Evolutionary conservation across 2,888 invertebrate species (phyloP).

Genomic region (Peribatodes rhomboidaria): DNA sequence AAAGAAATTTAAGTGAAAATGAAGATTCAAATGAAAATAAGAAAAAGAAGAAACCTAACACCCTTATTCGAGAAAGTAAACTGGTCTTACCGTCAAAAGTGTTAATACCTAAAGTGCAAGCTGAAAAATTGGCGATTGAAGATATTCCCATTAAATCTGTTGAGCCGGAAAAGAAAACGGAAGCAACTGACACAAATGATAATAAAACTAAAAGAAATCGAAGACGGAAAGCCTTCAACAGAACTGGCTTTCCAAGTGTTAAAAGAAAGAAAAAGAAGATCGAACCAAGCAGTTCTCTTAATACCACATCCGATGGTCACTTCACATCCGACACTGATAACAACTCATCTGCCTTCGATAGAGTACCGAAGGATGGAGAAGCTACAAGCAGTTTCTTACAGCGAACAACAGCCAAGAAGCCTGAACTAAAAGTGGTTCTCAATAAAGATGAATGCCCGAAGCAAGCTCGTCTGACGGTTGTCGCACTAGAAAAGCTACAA

Average conservation of each 20-base stretch:
- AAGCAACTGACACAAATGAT: slow-evolving; percentile 61
- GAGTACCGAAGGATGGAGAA: slow-evolving; percentile 90
- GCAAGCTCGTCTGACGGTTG: slow-evolving; percentile 86
- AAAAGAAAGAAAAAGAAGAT: slow-evolving; percentile 93
- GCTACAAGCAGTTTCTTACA: slow-evolving; percentile 89
- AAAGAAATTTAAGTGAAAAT: slow-evolving; percentile 75
- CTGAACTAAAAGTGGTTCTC: slow-evolving; percentile 80
- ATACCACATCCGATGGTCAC: slow-evolving; percentile 68
- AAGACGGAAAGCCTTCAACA: slow-evolving; percentile 92
- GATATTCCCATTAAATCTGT: slow-evolving; percentile 66
- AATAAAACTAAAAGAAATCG: slow-evolving; percentile 81
- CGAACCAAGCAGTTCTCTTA: slow-evolving; percentile 61
- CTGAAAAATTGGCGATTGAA: slow-evolving; percentile 68
- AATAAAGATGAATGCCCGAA: slow-evolving; percentile 83
- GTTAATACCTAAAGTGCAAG: slow-evolving; percentile 74
- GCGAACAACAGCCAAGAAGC: slow-evolving; percentile 82
- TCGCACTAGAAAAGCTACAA: slow-evolving; percentile 87
- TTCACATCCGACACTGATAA: slow-evolving; percentile 78
- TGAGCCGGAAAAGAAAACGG: slow-evolving; percentile 65
- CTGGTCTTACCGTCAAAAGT: slow-evolving; percentile 76
- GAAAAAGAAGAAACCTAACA: slow-evolving; percentile 77
- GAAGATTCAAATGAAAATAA: slow-evolving; percentile 76
- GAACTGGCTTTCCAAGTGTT: slow-evolving; percentile 95
- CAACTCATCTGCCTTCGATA: slow-evolving; percentile 85
- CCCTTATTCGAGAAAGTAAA: slow-evolving; percentile 80